A percentile compares a stretch with the other conserved stretches of the same genome.
These are phyloP conservation scores for Masticophis lateralis DNA, from an alignment of 2,797 vertebrate genomes.

Conservation along the genomic window DNA sequence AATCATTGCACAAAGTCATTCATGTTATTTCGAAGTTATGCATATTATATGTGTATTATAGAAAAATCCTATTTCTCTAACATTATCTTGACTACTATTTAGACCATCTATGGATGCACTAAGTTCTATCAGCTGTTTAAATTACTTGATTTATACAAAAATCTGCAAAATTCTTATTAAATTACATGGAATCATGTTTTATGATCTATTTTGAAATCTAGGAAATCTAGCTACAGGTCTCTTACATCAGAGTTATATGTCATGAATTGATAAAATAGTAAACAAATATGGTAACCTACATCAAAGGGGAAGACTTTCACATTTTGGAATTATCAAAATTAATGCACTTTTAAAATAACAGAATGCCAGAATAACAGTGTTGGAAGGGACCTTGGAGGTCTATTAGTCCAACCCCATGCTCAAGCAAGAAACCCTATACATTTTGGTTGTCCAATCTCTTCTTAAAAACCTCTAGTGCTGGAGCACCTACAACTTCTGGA, in stretches of 20 bases:
- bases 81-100: not conserved
- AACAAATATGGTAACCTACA: not conserved
- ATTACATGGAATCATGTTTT: not conserved
- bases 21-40: not conserved
- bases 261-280: not conserved
- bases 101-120: not conserved
- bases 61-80: not conserved
- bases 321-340: not conserved
- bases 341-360: not conserved
- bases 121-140: not conserved
- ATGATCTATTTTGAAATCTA: not conserved
- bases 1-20: slow-evolving; percentile 23
- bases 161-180: not conserved
- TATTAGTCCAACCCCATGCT: too few relatives aligned
- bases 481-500: too few relatives aligned
- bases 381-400: too few relatives aligned
- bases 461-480: too few relatives aligned
- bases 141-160: not conserved
- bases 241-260: not conserved
- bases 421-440: too few relatives aligned
- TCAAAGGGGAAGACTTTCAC: not conserved
- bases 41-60: not conserved
- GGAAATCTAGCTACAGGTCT: not conserved
- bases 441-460: too few relatives aligned
- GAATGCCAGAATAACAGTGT: too few relatives aligned